Conservation (phyloP, 2,797 vertebrate genomes). For the Telmatherina bonti region DNA sequence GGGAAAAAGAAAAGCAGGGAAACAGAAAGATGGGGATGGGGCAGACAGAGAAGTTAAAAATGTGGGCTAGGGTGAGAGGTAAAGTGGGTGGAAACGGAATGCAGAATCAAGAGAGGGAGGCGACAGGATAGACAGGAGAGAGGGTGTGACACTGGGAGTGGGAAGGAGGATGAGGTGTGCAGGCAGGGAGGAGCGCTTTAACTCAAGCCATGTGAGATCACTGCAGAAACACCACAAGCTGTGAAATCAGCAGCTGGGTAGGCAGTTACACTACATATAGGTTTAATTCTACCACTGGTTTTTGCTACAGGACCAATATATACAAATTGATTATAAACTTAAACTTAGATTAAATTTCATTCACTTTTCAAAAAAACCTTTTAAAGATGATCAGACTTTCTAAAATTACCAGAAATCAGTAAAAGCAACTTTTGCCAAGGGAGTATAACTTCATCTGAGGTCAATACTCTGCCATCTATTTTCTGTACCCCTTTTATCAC, state of each 20-base stretch:
- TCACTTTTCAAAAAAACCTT: background rate
- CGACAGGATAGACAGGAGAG: conserved; percentile 48
- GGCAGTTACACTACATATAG: conserved; percentile 36
- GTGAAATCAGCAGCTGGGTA: conserved; percentile 62
- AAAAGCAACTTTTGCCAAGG: background rate
- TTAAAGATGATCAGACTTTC: background rate
- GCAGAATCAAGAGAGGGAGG: conserved; percentile 52
- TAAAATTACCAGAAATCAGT: background rate
- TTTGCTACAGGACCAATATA: conserved; percentile 28
- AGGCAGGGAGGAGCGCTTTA: conserved; percentile 50
- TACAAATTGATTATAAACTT: conserved; percentile 3
- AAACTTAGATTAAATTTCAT: background rate
- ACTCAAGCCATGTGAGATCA: conserved; percentile 64
- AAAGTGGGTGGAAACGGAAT: conserved; percentile 67
- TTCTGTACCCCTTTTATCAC: too few species aligned
- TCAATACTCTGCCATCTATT: background rate
- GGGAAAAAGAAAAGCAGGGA: conserved; percentile 21
- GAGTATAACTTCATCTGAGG: background rate
- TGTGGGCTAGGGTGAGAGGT: conserved; percentile 46
- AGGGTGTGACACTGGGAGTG: conserved; percentile 39
- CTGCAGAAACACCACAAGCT: conserved; percentile 65
- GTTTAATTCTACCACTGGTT: conserved; percentile 46
- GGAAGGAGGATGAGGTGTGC: conserved; percentile 41
- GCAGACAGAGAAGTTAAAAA: conserved; percentile 48
- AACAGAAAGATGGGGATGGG: conserved; percentile 4